These are phyloP conservation scores for Forficula auricularia DNA, from an alignment of 1,140 invertebrate species.

Conservation along the genomic window DNA sequence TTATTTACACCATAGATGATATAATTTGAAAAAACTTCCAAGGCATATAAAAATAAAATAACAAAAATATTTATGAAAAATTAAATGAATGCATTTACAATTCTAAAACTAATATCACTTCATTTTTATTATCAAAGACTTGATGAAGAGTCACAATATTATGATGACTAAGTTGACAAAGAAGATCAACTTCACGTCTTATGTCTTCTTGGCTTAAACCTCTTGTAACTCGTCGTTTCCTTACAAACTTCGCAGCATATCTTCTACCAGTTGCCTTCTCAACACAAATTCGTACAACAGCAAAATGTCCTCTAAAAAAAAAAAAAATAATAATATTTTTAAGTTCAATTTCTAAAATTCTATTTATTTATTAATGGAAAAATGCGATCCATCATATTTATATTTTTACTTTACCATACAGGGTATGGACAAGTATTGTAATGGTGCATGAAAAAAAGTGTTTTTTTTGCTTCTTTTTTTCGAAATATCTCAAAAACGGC, in stretches of 20 bases:
- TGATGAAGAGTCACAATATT: conserved; percentile 42
- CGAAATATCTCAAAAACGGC: too few species aligned
- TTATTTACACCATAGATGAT: too few species aligned
- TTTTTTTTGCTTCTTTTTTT: too few species aligned
- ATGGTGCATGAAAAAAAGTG: too few species aligned
- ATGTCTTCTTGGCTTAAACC: conserved; percentile 35
- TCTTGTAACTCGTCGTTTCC: conserved; percentile 40
- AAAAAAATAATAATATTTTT: conserved; percentile 8
- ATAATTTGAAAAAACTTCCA: neutral
- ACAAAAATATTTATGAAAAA: neutral
- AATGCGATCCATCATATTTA: too few species aligned
- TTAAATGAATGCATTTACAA: conserved; percentile 31
- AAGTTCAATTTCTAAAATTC: too few species aligned
- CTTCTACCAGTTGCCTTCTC: conserved; percentile 34
- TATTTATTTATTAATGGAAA: too few species aligned
- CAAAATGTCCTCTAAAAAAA: conserved; percentile 48
- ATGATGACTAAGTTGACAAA: conserved; percentile 39
- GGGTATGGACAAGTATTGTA: too few species aligned
- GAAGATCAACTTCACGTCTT: conserved; percentile 39
- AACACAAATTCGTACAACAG: conserved; percentile 42
- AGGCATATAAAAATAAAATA: neutral
- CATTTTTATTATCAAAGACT: conserved; percentile 41
- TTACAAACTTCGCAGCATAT: conserved; percentile 55
- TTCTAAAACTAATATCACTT: conserved; percentile 45
- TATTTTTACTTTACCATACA: too few species aligned